Base-by-base conservation (phyloP, 2,888 invertebrate genomes). In the Antheraea yamamai region DNA sequence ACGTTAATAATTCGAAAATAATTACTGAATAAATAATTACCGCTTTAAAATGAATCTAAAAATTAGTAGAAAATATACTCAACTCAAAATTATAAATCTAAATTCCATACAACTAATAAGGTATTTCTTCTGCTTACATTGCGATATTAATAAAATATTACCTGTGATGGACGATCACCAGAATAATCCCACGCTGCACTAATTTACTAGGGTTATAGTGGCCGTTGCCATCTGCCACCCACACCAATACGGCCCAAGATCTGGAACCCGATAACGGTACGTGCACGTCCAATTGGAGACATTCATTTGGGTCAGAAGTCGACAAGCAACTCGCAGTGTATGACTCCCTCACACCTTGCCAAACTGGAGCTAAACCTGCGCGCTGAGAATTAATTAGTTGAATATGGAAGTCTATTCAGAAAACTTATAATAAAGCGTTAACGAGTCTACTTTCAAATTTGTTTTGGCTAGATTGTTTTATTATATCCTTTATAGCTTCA, bases 221-320 rank as follows among this genome's bases (percentile, higher is more conserved):
- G 0, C 88, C 91, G 58, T 83, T 85, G 20, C 88, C 87, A 10
- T 90, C 91, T 12, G 87, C 83, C 12, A 93, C 84, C 94, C 94
- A 95, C 20, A 89, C 92, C 35, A 94, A 81, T 16, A 94, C 92
- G 0, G 94, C 91, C 87, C 89, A 88, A 8, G 80, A 82, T 2
- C 78, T 76, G 3, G 78, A 88, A 74, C 82, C 81, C 3, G 88
- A 81, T 75, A 95, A 87, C 52, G 97, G 96, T 7, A 95, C 93
- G 84, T 96, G 96, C 6, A 97, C 96, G 80, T 97, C 97, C 74
- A 97, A 87, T 79, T 95, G 95, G 0, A 97, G 91, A 81, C 97
- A 97, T 79, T 96, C 96, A 78, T 96, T 96, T 73, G 70, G 93
- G 86, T 80, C 74, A 0, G 91, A 90, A 12, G 82, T 79, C 10